Base-by-base conservation (phyloP, 2,888 invertebrate genomes). In the Drosophila quasianomalipes region DNA sequence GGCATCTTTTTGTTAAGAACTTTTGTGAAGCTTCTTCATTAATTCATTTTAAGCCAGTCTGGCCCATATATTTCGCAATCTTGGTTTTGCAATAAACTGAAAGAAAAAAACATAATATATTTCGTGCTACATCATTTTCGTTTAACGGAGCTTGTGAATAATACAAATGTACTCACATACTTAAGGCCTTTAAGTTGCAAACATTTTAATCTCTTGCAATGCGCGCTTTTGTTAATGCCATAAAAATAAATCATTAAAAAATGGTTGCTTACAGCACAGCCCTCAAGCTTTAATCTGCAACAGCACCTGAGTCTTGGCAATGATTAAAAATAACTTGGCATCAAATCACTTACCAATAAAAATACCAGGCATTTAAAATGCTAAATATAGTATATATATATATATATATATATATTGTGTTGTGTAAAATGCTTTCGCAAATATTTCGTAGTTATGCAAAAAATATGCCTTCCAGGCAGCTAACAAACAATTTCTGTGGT, bases 301-400 rank as follows among this genome's bases (percentile, higher is more conserved):
- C 26, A 14, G n/a, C 41, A 53, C 44, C 49, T 44, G 47, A 60
- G 75, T 47, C 61, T 62, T 69, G 66, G 47, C 28, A 55, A 67
- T 66, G 76, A 66, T 66, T 70, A 76, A 76, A 75, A 76, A 76
- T 76, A 76, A 51, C 65, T 66, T 76, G 59, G 44, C 26, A 44
- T 41, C 57, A 44, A 44, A n/a, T 22, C 35, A 41, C 16, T 44
- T 49, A 28, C 19, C n/a, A 30, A 33, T 30, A 51, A 28, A 52
- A 67, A 74, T 52, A 33, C 33, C 30, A 63, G 63, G 71, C 62
- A 63, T 66, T 76, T 62, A 67, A 69, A 76, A 60, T 47, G 63
- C 55, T 66, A 35, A 33, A 30, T 60, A 37, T 31, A 52, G 39
- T 16, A 22, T 22, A 22, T 16, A 35, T 44, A 37, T n/a, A 51